Evolutionary conservation across 2,797 vertebrate genomes (phyloP).

Genomic region (Pterois miles): DNA sequence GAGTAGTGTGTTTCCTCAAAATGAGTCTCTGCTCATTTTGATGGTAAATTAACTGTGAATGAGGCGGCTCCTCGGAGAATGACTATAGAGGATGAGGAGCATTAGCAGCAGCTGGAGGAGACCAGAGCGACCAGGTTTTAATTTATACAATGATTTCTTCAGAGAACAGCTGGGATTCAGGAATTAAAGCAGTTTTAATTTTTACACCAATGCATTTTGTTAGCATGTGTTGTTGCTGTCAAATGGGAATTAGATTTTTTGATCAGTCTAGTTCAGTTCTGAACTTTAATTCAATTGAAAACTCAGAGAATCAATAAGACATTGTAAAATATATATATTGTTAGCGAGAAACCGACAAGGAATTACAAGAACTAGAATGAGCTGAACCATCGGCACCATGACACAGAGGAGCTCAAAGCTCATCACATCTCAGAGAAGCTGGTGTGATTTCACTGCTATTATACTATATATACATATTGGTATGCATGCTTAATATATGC

Average conservation of each 20-base stretch:
- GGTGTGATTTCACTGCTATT: too few species aligned
- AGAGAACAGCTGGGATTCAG: constrained; percentile 21
- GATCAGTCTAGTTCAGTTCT: neutral
- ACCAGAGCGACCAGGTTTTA: constrained; percentile 15
- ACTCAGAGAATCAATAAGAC: neutral
- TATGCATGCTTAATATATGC: neutral
- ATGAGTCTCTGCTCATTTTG: constrained; percentile 47
- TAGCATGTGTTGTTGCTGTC: neutral
- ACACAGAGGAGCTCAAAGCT: neutral
- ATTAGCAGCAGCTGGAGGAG: constrained; percentile 43
- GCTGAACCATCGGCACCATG: neutral
- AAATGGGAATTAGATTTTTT: neutral
- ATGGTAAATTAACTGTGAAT: constrained; percentile 55
- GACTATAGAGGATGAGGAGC: constrained; percentile 16
- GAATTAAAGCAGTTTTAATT: constrained; percentile 14
- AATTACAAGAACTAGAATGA: neutral
- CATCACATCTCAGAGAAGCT: neutral
- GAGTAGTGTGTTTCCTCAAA: neutral
- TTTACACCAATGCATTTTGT: neutral
- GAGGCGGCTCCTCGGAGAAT: constrained; percentile 34
- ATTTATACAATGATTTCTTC: constrained; percentile 35
- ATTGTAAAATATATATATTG: neutral
- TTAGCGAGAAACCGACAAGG: neutral
- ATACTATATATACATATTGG: too few species aligned
- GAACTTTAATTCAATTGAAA: neutral